Percentiles rank a stretch among this genome's conserved stretches.
These are phyloP conservation scores for Idaea straminata DNA, from an alignment of 2,888 invertebrate species.

Conservation along the genomic window DNA sequence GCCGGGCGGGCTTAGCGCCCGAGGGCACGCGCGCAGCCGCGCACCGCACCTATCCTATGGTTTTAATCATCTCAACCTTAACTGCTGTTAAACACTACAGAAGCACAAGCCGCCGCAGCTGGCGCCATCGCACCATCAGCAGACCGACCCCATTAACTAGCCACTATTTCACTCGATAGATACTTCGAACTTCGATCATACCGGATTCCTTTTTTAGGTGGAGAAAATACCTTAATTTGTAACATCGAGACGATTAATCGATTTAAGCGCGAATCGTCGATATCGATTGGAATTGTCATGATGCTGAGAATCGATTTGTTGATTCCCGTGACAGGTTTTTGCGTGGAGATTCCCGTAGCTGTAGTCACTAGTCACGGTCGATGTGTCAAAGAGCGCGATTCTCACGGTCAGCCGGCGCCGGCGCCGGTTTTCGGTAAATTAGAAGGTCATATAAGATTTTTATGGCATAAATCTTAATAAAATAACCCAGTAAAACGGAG, in stretches of 20 bases:
- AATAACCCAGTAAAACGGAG: constrained; percentile 8
- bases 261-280: constrained; percentile 27
- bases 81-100: constrained; percentile 65
- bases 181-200: constrained; percentile 7
- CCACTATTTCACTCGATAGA: constrained; percentile 5
- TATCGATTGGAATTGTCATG: constrained; percentile 46
- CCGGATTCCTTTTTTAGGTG: constrained; percentile 21
- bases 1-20: constrained; percentile 51
- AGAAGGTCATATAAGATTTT: constrained; percentile 15
- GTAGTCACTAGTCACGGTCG: constrained; percentile 49
- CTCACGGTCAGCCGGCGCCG: constrained; percentile 51
- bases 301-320: constrained; percentile 65
- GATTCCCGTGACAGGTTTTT: constrained; percentile 65
- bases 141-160: constrained; percentile 19
- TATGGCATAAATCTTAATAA: constrained; percentile 3
- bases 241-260: constrained; percentile 30
- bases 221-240: constrained; percentile 29
- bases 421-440: constrained; percentile 32
- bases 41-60: constrained; percentile 33
- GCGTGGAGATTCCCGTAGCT: constrained; percentile 38
- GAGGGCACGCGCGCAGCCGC: constrained; percentile 58
- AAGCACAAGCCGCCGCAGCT: constrained; percentile 41
- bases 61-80: constrained; percentile 71
- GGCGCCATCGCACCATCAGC: constrained; percentile 59
- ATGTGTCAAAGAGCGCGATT: constrained; percentile 52